Conservation (phyloP, 2,888 invertebrate genomes). For the Andrena flavipes region DNA sequence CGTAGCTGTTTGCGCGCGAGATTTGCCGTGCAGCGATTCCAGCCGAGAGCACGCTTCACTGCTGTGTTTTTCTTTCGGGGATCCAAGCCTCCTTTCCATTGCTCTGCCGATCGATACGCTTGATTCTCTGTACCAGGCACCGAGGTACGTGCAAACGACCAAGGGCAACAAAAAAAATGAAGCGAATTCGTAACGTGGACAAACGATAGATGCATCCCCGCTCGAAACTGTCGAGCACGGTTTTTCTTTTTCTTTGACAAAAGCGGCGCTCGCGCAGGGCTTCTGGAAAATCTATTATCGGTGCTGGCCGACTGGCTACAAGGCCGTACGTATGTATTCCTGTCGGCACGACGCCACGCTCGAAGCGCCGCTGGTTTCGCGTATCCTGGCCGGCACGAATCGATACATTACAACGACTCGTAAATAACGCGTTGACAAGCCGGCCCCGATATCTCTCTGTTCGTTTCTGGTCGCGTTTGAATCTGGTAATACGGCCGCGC, state of each 20-base stretch:
- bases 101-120: neutral
- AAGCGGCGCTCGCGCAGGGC: no score
- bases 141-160: neutral
- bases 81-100: conserved; percentile 10
- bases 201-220: no score
- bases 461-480: conserved; percentile 31
- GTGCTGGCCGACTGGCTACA: no score
- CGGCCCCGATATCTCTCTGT: conserved; percentile 66
- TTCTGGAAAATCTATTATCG: no score
- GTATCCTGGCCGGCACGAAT: conserved; percentile 45
- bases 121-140: neutral
- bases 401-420: conserved; percentile 70
- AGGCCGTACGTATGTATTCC: neutral
- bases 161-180: neutral
- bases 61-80: conserved; percentile 7
- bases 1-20: conserved; percentile 28
- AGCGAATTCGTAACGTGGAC: no score
- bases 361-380: neutral
- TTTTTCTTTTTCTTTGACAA: conserved; percentile 8
- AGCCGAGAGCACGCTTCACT: neutral
- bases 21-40: conserved; percentile 12
- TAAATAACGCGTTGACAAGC: conserved; percentile 75
- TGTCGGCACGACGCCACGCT: neutral
- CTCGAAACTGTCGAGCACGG: neutral
- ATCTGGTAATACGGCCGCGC: conserved; percentile 30